Evolutionary conservation across 64 coral and sea anemone genomes (phyloP), one percentile per base, ranked within the genome.

Genomic region (Montipora cactus): DNA sequence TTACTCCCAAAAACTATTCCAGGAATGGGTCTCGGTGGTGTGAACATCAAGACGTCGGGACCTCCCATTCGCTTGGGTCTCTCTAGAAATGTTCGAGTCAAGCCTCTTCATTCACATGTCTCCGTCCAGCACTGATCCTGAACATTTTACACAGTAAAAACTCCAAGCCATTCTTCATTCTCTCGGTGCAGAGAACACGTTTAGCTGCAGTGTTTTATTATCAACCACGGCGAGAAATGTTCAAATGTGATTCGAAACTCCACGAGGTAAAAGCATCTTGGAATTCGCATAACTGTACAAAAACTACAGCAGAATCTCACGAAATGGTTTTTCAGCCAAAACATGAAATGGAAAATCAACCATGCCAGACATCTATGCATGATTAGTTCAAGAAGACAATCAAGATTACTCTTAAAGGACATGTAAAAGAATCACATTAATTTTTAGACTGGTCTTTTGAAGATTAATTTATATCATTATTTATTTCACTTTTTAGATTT

Each of bases 11-110:
- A 44, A 48, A 84, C 2, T 7, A 91, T 61, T 19, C 89, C 95
- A 76, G 84, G 92, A 11, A 77, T 94, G 51, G 89, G 92, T 37
- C 92, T 97, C 18, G 92, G 92, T 9, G 91, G 89, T 46, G 76
- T 97, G 1, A 94, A 97, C 67, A 94, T 97, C 48, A 93, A 94
- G 57, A 78, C 82, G 48, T 64, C 95, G 25, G 92, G 92, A 13
- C 81, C 84, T 44, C 83, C 95, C 10, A 90, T 97, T 74, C 81
- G 95, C 62, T 47, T 97, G 75, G 95, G 95, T 46, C 91, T 97
- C 67, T 97, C 95, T 51, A 84, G 95, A 69, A 97, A 97, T 91
- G 83, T 94, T 12, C 81, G 95, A 11, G 92, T 97, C 11, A 97
- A 94, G 74, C 95, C 95, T 22, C 79, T 97, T 47, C 90, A 91